Evolutionary conservation across 1,140 invertebrate species (phyloP), one percentile per base, ranked within the genome.

Genomic region (Agrypnia vestita): DNA sequence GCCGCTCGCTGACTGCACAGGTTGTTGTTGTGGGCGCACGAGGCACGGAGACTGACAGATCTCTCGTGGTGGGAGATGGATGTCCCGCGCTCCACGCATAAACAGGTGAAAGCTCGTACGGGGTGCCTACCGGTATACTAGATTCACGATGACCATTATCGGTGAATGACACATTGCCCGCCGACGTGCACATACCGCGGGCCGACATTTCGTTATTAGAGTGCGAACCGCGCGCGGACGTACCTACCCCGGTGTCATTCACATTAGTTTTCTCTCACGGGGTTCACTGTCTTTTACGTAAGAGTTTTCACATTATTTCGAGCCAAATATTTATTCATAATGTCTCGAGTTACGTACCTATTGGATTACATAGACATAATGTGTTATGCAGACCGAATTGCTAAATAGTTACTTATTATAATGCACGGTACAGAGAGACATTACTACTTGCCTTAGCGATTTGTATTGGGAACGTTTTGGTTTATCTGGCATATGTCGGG

Each of bases 31-130:
- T 15, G 4, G 12, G 64, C 44, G 61, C 61, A 35, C 9, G n/a
- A 15, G 15, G 44, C 69, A 13, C 17, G 13, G n/a, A 19, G 69
- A 15, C 64, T 13, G 64, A 49, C 44, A 35, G 61, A 64, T 43
- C 55, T 35, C 61, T 35, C 43, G 44, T 73, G 69, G 69, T 73
- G 69, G 69, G 69, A 73, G 69, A 73, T 73, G 69, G 69, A 73
- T 73, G 69, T n/a, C 13, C 51, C 12, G 25, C 46, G 64, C 15
- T 35, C 51, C 12, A 49, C 46, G 64, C 64, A 55, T 73, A 25
- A 53, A 44, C 69, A 73, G 69, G 69, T 73, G 69, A 73, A 73
- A 73, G 69, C 49, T 73, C 21, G 49, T 4, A n/a, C 44, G 43
- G 64, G 43, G 15, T 25, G 13, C 3, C 13, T 46, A 47, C 43